Evolutionary conservation across 2,888 invertebrate species (phyloP).

Genomic region (Synergus laeviventris): DNA sequence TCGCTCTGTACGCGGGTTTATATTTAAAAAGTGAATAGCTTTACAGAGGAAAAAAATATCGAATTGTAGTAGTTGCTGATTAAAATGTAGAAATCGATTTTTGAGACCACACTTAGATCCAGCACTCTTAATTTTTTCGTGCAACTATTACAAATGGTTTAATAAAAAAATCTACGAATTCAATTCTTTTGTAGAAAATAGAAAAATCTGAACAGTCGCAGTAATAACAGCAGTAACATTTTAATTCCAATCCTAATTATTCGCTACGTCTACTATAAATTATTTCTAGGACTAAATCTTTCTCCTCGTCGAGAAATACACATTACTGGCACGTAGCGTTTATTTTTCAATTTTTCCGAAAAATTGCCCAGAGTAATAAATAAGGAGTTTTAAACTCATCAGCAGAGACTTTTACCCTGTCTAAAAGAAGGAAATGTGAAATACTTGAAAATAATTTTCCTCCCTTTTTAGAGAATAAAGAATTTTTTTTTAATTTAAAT

Average conservation of each 20-base stretch:
- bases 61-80: too few relatives aligned
- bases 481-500: background rate
- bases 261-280: slow-evolving; percentile 15
- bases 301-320: slow-evolving; percentile 22
- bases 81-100: too few relatives aligned
- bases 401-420: slow-evolving; percentile 2
- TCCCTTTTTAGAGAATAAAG: background rate
- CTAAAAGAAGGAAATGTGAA: background rate
- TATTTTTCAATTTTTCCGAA: slow-evolving; percentile 18
- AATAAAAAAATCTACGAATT: slow-evolving; percentile 7
- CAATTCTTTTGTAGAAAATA: slow-evolving; percentile 34
- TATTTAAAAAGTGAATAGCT: too few relatives aligned
- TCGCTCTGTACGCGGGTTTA: too few relatives aligned
- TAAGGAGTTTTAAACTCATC: slow-evolving; percentile 13
- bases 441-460: background rate
- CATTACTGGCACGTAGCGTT: slow-evolving; percentile 31
- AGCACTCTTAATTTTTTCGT: background rate
- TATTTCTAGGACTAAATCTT: slow-evolving; percentile 17
- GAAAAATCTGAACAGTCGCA: slow-evolving; percentile 20
- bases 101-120: background rate
- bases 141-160: slow-evolving; percentile 7
- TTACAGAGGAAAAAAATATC: too few relatives aligned
- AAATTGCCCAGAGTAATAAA: slow-evolving; percentile 35
- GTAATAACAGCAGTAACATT: slow-evolving; percentile 18
- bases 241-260: slow-evolving; percentile 30